Base-by-base conservation (phyloP, 2,113 vertebrate species). In the Ceuthmochares aereus region DNA sequence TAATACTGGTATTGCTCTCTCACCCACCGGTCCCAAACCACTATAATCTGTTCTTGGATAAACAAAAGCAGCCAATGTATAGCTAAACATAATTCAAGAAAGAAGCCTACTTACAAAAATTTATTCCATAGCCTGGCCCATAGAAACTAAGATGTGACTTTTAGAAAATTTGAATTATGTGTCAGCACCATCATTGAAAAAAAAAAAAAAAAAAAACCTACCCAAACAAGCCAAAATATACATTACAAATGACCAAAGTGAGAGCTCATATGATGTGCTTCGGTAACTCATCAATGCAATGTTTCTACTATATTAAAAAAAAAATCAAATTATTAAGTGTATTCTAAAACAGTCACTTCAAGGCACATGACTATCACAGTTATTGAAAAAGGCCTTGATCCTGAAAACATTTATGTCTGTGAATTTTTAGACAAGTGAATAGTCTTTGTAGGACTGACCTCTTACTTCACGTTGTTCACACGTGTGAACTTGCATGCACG, bases 391-490 rank as follows among this genome's bases (percentile, higher is more conserved):
- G 85, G 96, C 93, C 96, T 96, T 96, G 96, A 97, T 97, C 95
- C 96, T 95, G 93, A 92, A 93, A 96, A 97, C 93, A 93, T 96
- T 89, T 92, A 96, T 84, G 85, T 84, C 93, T 97, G 93, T 95
- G 95, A 97, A 96, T 96, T 95, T 96, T 94, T 96, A 96, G 93
- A 97, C 95, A 95, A 96, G 82, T 87, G 87, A 96, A 95, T 90
- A 90, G 78, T 96, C 95, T 94, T 94, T 96, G 96, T 95, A 96
- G 92, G 95, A 93, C 88, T 95, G 93, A 95, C 95, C 95, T 92
- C 73, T 68, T 94, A 70, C 88, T 96, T 96, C 81, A 96, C 60
- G 90, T 94, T 95, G 66, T 95, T 96, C 96, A 97, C 96, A 96
- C 96, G 77, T 96, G 83, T 96, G 95, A 97, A 96, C 95, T 94